Conservation (phyloP, 2,113 vertebrate genomes). For the Rutilus rutilus region DNA sequence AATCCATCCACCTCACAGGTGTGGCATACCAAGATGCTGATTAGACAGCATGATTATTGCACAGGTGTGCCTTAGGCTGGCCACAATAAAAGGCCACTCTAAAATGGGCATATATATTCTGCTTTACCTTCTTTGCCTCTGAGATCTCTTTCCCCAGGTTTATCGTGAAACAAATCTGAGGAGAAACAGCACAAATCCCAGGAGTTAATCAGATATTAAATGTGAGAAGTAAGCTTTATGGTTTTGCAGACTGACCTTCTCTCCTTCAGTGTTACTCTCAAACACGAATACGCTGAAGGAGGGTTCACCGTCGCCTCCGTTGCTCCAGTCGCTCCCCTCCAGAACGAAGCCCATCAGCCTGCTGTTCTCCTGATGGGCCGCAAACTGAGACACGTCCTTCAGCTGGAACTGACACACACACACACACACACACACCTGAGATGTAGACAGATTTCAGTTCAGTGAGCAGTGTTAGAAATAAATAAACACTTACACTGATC, state of each 20-base stretch:
- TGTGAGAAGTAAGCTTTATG: background rate
- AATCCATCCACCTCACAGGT: no score
- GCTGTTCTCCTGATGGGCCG: slow-evolving; percentile 93
- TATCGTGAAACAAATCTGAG: slow-evolving; percentile 94
- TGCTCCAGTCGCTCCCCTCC: slow-evolving; percentile 76
- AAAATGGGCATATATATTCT: no score
- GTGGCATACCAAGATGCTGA: no score
- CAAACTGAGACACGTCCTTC: slow-evolving; percentile 86
- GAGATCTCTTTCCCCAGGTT: slow-evolving; percentile 93
- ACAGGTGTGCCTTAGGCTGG: no score
- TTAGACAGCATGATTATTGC: no score
- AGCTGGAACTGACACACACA: slow-evolving; percentile 84
- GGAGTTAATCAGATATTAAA: background rate
- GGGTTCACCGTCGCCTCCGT: slow-evolving; percentile 74
- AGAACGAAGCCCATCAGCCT: slow-evolving; percentile 92
- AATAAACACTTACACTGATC: slow-evolving; percentile 84
- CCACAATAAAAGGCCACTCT: no score
- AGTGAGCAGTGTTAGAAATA: background rate
- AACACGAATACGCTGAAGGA: slow-evolving; percentile 89
- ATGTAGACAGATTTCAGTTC: background rate
- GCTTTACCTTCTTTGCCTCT: slow-evolving; percentile 88
- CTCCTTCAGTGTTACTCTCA: slow-evolving; percentile 97
- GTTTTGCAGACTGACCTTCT: slow-evolving; percentile 82
- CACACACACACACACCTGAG: background rate
- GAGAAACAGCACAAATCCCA: slow-evolving; percentile 43